These are phyloP conservation scores for Mormyrus lacerda DNA, from an alignment of 2,113 vertebrate species.

Conservation along the genomic window DNA sequence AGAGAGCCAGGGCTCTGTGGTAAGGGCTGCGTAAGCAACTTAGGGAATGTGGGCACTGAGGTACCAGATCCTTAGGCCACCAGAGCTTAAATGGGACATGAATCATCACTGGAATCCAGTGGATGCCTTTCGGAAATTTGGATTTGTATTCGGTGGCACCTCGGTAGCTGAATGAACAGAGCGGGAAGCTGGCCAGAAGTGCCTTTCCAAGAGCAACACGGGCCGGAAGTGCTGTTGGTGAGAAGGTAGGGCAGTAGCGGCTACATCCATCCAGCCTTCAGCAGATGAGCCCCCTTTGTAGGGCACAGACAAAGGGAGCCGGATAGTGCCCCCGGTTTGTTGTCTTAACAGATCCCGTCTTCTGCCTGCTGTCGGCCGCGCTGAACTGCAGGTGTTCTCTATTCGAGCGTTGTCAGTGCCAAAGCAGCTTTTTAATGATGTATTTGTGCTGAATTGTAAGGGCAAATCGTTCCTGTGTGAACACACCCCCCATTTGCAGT, in stretches of 20 bases:
- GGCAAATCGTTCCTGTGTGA: neutral
- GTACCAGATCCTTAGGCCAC: neutral
- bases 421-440: neutral
- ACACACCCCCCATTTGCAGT: neutral
- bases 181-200: neutral
- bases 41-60: neutral
- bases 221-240: neutral
- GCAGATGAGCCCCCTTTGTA: neutral
- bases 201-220: neutral
- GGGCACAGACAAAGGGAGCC: neutral
- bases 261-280: neutral
- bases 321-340: conserved; percentile 2
- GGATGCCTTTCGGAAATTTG: neutral
- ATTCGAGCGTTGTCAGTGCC: neutral
- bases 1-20: neutral
- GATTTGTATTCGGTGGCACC: neutral
- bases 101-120: neutral
- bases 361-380: neutral
- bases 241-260: neutral
- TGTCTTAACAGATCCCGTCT: conserved; percentile 8
- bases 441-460: conserved; percentile 16
- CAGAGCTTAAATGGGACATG: neutral
- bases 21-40: neutral
- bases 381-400: conserved; percentile 4
- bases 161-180: neutral